These are phyloP conservation scores for Griposia aprilina DNA, from an alignment of 2,888 invertebrate genomes.

Conservation along the genomic window DNA sequence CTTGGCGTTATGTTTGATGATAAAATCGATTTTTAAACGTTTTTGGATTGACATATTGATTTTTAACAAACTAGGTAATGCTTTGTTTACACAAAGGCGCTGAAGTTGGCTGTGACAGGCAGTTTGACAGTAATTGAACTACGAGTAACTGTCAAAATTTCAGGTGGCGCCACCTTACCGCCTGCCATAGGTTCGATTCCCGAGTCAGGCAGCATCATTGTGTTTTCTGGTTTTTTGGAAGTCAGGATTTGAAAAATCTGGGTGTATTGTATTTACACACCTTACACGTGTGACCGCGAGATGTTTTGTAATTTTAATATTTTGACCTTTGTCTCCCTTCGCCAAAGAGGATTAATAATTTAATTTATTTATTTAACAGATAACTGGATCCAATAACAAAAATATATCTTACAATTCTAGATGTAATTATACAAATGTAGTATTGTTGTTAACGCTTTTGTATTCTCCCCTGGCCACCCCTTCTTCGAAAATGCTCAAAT, in stretches of 20 bases:
- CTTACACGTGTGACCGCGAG: neutral
- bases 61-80: neutral
- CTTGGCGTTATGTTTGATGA: neutral
- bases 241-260: neutral
- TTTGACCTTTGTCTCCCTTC: neutral
- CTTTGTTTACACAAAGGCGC: neutral
- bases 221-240: neutral
- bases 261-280: neutral
- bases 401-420: too few relatives aligned
- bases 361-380: too few relatives aligned
- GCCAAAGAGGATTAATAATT: neutral
- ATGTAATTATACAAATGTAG: too few relatives aligned
- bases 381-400: too few relatives aligned
- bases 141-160: neutral
- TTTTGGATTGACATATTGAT: neutral
- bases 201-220: neutral
- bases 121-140: neutral
- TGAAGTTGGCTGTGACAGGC: neutral
- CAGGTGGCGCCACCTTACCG: neutral
- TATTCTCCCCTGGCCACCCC: neutral
- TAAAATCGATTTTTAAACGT: constrained; percentile 20
- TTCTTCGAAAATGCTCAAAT: too few relatives aligned
- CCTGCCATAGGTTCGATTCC: neutral
- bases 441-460: too few relatives aligned
- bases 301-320: neutral